A percentile compares a stretch with the other conserved stretches of the same genome.
phyloP scores from a whole-genome alignment of 2,888 invertebrate genomes.

The Anagyrus pseudococci region DNA sequence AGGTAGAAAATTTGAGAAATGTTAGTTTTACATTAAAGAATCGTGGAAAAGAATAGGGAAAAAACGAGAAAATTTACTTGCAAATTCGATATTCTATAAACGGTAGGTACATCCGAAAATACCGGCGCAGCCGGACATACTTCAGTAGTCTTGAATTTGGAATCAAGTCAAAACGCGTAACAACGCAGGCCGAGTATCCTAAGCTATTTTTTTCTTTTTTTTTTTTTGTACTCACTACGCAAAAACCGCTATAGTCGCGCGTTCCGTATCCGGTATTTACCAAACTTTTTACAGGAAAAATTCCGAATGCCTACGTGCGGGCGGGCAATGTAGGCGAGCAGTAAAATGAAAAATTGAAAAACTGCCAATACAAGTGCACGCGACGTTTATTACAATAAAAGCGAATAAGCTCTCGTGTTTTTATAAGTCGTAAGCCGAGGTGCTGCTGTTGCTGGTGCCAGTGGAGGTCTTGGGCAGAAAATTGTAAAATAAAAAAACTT shows the following conservation, averaged over 20 bases:
- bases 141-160: conserved; percentile 9
- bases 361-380: conserved; percentile 16
- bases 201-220: not conserved
- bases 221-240: too few relatives aligned
- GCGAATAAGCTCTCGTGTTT: too few relatives aligned
- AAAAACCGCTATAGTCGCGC: not conserved
- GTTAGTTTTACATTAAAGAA: too few relatives aligned
- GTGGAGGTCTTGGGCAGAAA: too few relatives aligned
- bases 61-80: not conserved
- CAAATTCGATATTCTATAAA: not conserved
- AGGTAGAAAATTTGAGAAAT: too few relatives aligned
- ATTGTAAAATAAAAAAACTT: too few relatives aligned
- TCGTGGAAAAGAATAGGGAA: too few relatives aligned
- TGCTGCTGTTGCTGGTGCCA: too few relatives aligned
- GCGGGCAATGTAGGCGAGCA: not conserved
- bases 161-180: conserved; percentile 16
- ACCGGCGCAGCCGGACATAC: not conserved
- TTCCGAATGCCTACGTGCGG: not conserved
- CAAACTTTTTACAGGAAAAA: not conserved
- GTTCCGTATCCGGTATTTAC: not conserved
- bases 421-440: too few relatives aligned
- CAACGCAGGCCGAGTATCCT: conserved; percentile 1
- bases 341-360: conserved; percentile 13
- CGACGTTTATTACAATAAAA: not conserved
- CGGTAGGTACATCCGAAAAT: not conserved